phyloP scores from a whole-genome alignment of 1,140 invertebrate species.

The Hypsibius dujardini region DNA sequence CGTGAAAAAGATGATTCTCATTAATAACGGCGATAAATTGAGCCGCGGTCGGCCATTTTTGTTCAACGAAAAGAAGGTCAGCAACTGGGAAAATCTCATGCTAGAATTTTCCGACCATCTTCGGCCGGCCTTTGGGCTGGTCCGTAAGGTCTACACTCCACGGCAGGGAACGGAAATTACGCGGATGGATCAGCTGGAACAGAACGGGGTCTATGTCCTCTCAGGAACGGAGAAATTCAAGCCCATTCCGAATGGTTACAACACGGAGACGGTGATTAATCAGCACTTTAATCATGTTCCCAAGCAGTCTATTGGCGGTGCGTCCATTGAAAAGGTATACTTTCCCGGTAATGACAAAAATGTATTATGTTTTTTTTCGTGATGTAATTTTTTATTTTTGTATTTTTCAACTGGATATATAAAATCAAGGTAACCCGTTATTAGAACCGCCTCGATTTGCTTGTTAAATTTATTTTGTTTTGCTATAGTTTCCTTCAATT shows the following conservation, averaged over 20 bases:
- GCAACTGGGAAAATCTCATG: background rate
- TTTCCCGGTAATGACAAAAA: too few species aligned
- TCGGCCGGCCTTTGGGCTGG: background rate
- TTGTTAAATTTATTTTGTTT: too few species aligned
- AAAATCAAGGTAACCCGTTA: background rate
- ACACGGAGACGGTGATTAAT: background rate
- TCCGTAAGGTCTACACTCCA: background rate
- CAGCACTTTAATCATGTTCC: background rate
- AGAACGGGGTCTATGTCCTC: slow-evolving; percentile 8
- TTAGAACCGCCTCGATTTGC: too few species aligned
- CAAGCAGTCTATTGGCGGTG: background rate
- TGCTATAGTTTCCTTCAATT: too few species aligned
- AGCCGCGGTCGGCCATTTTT: background rate
- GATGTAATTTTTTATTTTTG: background rate
- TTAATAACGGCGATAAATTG: slow-evolving; percentile 7
- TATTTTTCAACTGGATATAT: background rate
- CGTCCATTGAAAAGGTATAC: background rate
- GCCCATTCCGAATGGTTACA: background rate
- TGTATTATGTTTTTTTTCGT: too few species aligned
- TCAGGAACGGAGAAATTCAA: background rate
- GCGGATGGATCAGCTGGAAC: background rate
- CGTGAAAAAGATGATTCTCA: too few species aligned
- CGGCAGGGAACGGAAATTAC: background rate
- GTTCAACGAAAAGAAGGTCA: background rate
- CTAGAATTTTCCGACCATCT: background rate